phyloP scores from a whole-genome alignment of 2,888 invertebrate species.

The Capitulum mitella region DNA sequence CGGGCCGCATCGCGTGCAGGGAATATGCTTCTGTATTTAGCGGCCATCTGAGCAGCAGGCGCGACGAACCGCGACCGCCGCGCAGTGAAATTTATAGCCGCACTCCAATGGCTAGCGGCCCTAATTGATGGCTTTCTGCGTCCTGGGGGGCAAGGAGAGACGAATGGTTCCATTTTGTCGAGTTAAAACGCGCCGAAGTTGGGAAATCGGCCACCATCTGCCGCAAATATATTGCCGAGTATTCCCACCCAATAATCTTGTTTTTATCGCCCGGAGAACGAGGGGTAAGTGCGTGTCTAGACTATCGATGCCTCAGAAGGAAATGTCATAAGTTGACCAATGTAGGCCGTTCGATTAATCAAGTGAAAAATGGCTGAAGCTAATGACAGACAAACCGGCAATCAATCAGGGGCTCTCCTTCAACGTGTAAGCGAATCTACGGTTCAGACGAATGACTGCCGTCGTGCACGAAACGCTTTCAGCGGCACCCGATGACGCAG shows the following conservation, averaged over 20 bases:
- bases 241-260: not conserved
- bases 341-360: too few relatives aligned
- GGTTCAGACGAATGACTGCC: too few relatives aligned
- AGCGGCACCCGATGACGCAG: too few relatives aligned
- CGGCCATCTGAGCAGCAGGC: not conserved
- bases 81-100: not conserved
- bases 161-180: not conserved
- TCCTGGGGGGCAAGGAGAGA: not conserved
- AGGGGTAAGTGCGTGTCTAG: not conserved
- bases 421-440: too few relatives aligned
- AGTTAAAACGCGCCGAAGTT: not conserved
- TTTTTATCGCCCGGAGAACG: not conserved
- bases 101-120: not conserved
- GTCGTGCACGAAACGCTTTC: too few relatives aligned
- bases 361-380: too few relatives aligned
- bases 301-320: too few relatives aligned
- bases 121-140: constrained; percentile 6
- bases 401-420: too few relatives aligned
- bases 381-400: too few relatives aligned
- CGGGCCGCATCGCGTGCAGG: not conserved
- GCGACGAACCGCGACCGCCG: not conserved
- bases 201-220: constrained; percentile 4
- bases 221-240: not conserved
- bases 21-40: not conserved
- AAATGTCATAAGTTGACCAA: too few relatives aligned